phyloP scores from a whole-genome alignment of 1,140 invertebrate genomes.

The Drusus annulatus region DNA sequence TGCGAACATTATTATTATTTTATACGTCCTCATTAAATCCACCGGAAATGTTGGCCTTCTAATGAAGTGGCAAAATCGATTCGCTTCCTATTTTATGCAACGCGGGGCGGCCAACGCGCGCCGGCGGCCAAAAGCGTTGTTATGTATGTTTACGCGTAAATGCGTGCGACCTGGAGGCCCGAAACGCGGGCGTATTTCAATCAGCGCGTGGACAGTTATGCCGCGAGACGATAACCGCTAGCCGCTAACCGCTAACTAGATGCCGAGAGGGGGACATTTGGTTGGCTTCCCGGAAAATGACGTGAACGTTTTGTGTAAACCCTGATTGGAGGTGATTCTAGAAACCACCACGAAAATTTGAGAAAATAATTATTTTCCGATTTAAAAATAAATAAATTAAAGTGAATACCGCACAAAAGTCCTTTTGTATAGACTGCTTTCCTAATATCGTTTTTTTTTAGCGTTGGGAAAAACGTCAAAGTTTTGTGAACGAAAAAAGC shows the following conservation, averaged over 20 bases:
- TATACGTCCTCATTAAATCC: conserved; percentile 15
- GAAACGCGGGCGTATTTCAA: conserved; percentile 7
- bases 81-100: conserved; percentile 25
- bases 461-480: no score
- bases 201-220: conserved; percentile 17
- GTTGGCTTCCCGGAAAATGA: background rate
- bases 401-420: no score
- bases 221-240: background rate
- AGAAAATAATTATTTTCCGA: no score
- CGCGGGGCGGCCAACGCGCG: background rate
- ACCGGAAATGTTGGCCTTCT: conserved; percentile 7
- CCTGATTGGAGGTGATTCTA: no score
- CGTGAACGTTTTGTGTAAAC: no score
- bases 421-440: no score
- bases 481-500: no score
- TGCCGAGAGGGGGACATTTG: background rate
- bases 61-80: conserved; percentile 26
- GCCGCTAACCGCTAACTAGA: background rate
- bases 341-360: no score
- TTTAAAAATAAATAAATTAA: no score
- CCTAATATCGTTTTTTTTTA: no score
- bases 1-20: background rate
- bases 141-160: background rate
- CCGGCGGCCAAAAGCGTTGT: background rate
- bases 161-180: background rate